Conservation (phyloP, 2,888 invertebrate genomes). For the Conchocele bisecta region DNA sequence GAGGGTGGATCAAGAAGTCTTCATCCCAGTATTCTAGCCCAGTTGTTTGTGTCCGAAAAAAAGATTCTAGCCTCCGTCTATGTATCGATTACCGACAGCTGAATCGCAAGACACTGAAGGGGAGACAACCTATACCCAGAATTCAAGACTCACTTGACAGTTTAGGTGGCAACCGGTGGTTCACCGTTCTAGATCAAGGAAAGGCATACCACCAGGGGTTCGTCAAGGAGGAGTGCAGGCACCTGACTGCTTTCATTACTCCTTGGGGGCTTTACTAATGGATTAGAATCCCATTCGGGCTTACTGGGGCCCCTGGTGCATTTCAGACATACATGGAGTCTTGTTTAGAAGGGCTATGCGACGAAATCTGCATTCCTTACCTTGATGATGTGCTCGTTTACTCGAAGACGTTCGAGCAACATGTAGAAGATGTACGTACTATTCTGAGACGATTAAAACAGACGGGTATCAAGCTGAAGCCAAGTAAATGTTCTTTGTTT, state of each 20-base stretch:
- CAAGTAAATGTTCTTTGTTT: background rate
- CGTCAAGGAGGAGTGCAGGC: conserved; percentile 30
- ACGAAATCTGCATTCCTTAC: conserved; percentile 23
- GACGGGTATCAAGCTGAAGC: conserved; percentile 5
- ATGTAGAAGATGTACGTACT: conserved; percentile 1
- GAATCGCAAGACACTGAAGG: conserved; percentile 38
- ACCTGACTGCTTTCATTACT: conserved; percentile 21
- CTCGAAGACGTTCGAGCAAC: conserved; percentile 11
- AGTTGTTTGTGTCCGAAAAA: conserved; percentile 52
- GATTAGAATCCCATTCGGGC: conserved; percentile 19
- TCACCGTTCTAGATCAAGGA: conserved; percentile 49
- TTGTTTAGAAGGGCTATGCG: conserved; percentile 12
- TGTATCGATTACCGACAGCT: conserved; percentile 44
- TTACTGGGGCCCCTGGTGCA: conserved; percentile 1
- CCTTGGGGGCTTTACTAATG: conserved; percentile 22
- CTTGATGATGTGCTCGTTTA: conserved; percentile 20
- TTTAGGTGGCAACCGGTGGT: conserved; percentile 44
- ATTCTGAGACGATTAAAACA: conserved; percentile 13
- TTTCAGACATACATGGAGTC: conserved; percentile 20
- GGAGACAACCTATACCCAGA: conserved; percentile 47
- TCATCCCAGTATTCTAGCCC: conserved; percentile 42
- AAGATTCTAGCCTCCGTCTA: conserved; percentile 42
- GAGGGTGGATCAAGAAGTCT: conserved; percentile 4
- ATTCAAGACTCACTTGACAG: conserved; percentile 52
- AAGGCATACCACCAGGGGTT: conserved; percentile 58